phyloP scores from a whole-genome alignment of 2,888 invertebrate genomes.

The Eilema sororculum region DNA sequence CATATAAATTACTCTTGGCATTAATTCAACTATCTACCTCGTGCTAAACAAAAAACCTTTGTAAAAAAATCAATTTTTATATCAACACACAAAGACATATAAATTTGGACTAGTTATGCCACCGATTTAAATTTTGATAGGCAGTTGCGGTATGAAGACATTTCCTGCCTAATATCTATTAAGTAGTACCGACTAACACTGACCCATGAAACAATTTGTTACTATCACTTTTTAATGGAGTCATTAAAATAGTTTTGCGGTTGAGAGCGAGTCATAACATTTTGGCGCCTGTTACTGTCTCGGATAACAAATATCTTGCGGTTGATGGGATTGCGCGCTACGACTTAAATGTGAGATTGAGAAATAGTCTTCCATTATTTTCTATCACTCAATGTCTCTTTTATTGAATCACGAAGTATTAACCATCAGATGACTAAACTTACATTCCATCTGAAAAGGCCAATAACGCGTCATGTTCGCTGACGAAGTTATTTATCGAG shows the following conservation, averaged over 20 bases:
- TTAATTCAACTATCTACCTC: constrained; percentile 19
- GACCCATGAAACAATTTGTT: constrained; percentile 76
- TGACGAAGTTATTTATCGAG: constrained; percentile 57
- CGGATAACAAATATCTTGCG: constrained; percentile 76
- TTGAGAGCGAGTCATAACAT: constrained; percentile 72
- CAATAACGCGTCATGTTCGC: constrained; percentile 48
- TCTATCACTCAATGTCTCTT: constrained; percentile 60
- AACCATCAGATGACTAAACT: constrained; percentile 59
- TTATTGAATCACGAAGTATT: constrained; percentile 56
- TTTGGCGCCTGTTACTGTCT: constrained; percentile 72
- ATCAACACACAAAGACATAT: constrained; percentile 33
- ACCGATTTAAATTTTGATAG: constrained; percentile 60
- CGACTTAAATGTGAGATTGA: constrained; percentile 63
- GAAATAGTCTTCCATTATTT: constrained; percentile 69
- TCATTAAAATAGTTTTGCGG: constrained; percentile 82
- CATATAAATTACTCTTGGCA: constrained; percentile 4
- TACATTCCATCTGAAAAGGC: constrained; percentile 49
- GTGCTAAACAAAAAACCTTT: constrained; percentile 26
- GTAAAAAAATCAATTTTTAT: constrained; percentile 24
- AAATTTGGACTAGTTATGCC: constrained; percentile 42
- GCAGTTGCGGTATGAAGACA: constrained; percentile 61
- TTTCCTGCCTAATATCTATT: constrained; percentile 64
- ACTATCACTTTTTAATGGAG: constrained; percentile 84
- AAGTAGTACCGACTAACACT: constrained; percentile 53
- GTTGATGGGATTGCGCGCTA: constrained; percentile 65